These are phyloP conservation scores for Gnathonemus echidnorhynchus DNA, from an alignment of 2,113 vertebrate genomes.

Conservation along the genomic window DNA sequence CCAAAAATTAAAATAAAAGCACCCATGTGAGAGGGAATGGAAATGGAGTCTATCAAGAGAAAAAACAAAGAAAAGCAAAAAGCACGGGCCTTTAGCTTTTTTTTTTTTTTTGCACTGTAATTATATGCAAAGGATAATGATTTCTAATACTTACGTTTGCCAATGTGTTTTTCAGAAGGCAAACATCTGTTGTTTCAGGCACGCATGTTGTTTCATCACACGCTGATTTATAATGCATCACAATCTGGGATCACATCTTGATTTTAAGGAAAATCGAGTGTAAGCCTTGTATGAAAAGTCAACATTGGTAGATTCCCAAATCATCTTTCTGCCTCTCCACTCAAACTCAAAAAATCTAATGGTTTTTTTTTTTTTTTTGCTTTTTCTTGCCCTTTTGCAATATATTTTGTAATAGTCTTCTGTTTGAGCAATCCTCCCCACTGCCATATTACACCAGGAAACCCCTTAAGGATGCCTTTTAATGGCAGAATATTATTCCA, in stretches of 20 bases:
- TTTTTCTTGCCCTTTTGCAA: constrained; percentile 14
- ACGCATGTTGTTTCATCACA: neutral
- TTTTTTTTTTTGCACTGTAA: constrained; percentile 12
- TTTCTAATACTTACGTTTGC: constrained; percentile 5
- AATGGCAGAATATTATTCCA: constrained; percentile 45
- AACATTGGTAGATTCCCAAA: neutral
- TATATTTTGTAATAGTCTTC: constrained; percentile 26
- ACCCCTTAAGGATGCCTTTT: constrained; percentile 42
- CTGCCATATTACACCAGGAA: constrained; percentile 35
- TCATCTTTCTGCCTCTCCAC: constrained; percentile 22
- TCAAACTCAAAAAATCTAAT: constrained; percentile 10
- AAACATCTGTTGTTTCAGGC: constrained; percentile 9
- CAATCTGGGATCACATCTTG: constrained; percentile 11
- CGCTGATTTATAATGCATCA: constrained; percentile 3
- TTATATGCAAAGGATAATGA: neutral
- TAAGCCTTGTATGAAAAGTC: neutral
- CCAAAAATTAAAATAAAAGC: neutral
- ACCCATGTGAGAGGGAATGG: neutral
- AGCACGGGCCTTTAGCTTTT: neutral
- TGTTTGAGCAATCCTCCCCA: constrained; percentile 39
- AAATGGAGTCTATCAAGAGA: neutral
- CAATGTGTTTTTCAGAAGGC: neutral
- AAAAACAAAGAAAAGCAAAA: neutral
- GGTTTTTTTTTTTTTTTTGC: constrained; percentile 11
- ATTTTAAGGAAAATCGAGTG: neutral